Conservation (phyloP, 2,113 vertebrate genomes). For the Butorides virescens region DNA sequence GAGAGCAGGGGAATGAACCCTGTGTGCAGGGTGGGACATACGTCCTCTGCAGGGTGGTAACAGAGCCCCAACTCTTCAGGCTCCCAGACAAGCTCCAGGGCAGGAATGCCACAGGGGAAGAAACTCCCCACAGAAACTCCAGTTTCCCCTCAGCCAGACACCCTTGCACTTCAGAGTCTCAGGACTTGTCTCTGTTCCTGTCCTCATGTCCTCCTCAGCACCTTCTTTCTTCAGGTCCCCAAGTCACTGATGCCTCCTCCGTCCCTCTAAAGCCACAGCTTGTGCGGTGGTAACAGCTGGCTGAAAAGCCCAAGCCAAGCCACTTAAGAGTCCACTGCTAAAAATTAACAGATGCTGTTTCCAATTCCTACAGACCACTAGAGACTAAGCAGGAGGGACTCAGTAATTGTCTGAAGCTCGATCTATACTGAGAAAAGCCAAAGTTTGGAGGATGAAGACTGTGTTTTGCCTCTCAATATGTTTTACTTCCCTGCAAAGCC, state of each 20-base stretch:
- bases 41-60: neutral
- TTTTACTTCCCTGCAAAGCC: neutral
- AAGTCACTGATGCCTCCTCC: neutral
- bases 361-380: neutral
- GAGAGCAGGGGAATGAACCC: neutral
- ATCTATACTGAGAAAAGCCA: neutral
- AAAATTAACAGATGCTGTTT: neutral
- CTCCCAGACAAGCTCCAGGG: neutral
- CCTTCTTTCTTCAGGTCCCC: neutral
- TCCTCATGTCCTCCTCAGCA: neutral
- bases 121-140: neutral
- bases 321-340: neutral
- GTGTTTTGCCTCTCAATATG: neutral
- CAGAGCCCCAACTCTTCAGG: neutral
- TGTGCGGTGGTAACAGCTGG: neutral
- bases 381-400: neutral
- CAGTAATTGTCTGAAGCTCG: neutral
- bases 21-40: too few relatives aligned
- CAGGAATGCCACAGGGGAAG: neutral
- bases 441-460: neutral
- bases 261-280: neutral
- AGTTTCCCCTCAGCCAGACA: neutral
- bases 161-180: neutral
- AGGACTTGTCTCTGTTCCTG: rapidly evolving
- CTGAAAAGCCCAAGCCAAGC: neutral